Evolutionary conservation across 2,888 invertebrate species (phyloP).

Genomic region (Bellardia bayeri): DNA sequence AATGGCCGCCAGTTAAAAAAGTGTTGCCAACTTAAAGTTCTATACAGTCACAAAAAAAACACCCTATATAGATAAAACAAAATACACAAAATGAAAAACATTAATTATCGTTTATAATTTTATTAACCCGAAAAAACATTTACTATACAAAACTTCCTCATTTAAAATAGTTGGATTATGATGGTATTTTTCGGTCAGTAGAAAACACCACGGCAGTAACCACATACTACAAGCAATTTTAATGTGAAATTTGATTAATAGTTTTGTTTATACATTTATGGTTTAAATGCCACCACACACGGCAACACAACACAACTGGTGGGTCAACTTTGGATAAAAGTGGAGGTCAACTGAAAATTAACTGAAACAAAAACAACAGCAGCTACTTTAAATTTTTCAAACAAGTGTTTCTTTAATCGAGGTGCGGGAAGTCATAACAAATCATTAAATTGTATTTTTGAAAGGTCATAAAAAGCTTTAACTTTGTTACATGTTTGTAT

Average conservation of each 20-base stretch:
- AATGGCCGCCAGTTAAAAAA: too few species aligned
- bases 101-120: slow-evolving; percentile 40
- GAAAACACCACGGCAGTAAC: slow-evolving; percentile 2
- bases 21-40: too few species aligned
- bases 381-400: not conserved
- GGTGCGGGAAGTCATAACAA: slow-evolving; percentile 63
- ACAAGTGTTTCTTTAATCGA: slow-evolving; percentile 2
- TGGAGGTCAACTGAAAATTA: slow-evolving; percentile 52
- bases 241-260: slow-evolving; percentile 67
- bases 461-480: slow-evolving; percentile 44
- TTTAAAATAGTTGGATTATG: not conserved
- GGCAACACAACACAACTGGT: not conserved
- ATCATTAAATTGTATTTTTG: slow-evolving; percentile 51
- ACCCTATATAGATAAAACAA: not conserved
- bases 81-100: slow-evolving; percentile 12
- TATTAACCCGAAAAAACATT: slow-evolving; percentile 33
- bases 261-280: slow-evolving; percentile 51
- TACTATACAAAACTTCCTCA: slow-evolving; percentile 46
- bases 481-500: slow-evolving; percentile 47
- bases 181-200: not conserved
- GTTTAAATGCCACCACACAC: slow-evolving; percentile 35
- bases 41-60: too few species aligned
- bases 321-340: slow-evolving; percentile 1
- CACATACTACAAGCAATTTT: slow-evolving; percentile 28
- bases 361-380: slow-evolving; percentile 18